Base-by-base conservation (phyloP, 2,888 invertebrate species). In the Crossocerus cetratus region DNA sequence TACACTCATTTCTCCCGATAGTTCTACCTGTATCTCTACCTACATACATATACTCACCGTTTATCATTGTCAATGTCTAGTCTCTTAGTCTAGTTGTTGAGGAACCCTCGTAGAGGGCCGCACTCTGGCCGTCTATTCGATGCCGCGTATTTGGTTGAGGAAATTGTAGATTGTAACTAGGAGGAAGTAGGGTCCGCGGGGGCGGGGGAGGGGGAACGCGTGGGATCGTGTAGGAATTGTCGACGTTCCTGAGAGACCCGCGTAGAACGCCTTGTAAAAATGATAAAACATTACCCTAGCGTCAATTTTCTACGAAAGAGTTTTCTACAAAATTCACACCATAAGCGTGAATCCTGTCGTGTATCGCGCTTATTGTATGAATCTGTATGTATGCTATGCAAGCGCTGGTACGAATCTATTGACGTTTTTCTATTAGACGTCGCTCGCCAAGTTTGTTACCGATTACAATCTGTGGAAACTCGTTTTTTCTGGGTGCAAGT, bases 291-390 rank as follows among this genome's bases (percentile, higher is more conserved):
- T 86, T 84, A 88, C 86, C 88, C 86, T 87, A 89, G 87, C 85
- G 89, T 90, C 88, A 90, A 90, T 89, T 89, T 89, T 89, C 86
- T 89, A 89, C 87, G 82, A 87, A 76, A 83, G 75, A 83, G 75
- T 80, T 82, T 82, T 82, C 82, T 82, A 82, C 82, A 78, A 80
- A 72, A 82, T 80, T 82, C 82, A 78, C 74, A 74, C 76, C 63
- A 80, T 82, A 78, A 82, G 78, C 78, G 82, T 65, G 76, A 49
- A 78, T 74, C 4, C 32, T 32, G 56, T 63, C 44, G 65, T 53
- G 68, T n/a, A 63, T 79, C 73, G 65, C 78, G 82, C 83, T 80
- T 78, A 80, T 83, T 65, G 76, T 80, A 74, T 82, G 78, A 82
- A 82, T 82, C 69, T 82, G 80, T 82, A 73, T 77, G 77, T 78